Evolutionary conservation across 2,888 invertebrate genomes (phyloP).

Genomic region (Noctua fimbriata): DNA sequence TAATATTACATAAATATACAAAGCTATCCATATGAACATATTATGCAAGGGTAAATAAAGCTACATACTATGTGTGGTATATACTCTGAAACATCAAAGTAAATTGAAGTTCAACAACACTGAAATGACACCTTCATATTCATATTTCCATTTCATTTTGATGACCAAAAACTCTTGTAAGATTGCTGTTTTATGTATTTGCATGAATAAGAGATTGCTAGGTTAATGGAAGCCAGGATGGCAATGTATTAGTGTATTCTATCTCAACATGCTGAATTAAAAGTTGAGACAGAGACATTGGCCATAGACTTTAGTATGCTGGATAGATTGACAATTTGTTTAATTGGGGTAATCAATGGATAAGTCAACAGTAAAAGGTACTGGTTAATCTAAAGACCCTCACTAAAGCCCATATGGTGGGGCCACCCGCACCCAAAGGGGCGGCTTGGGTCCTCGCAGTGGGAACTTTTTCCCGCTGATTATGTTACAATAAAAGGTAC

Average conservation of each 20-base stretch:
- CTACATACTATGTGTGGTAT: background rate
- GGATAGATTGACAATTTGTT: background rate
- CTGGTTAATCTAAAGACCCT: background rate
- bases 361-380: background rate
- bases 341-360: background rate
- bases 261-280: background rate
- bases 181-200: constrained; percentile 10
- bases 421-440: background rate
- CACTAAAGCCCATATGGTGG: background rate
- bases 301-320: background rate
- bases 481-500: background rate
- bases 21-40: background rate
- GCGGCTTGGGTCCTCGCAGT: background rate
- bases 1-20: background rate
- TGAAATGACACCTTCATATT: constrained; percentile 12
- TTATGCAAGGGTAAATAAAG: constrained; percentile 23
- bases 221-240: constrained; percentile 6
- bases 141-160: constrained; percentile 8
- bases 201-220: constrained; percentile 8
- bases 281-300: background rate
- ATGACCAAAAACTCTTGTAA: background rate
- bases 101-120: constrained; percentile 26
- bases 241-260: constrained; percentile 5
- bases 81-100: constrained; percentile 1
- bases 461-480: background rate